Conservation (phyloP, 1,140 invertebrate genomes). For the Heliconius eleuchia region DNA sequence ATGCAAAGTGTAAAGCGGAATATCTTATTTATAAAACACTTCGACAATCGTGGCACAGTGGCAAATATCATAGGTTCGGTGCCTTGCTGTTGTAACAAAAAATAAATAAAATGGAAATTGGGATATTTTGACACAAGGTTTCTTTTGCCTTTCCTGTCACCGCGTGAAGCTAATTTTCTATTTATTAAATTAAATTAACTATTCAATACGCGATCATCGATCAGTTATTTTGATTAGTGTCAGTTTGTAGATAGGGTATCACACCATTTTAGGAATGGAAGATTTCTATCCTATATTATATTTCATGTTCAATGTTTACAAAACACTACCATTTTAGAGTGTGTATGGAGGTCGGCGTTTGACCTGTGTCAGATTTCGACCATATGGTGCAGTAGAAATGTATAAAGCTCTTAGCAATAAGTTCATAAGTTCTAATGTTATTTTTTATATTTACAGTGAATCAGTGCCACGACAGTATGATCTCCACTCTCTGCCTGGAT, state of each 20-base stretch:
- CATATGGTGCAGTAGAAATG: background rate
- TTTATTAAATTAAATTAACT: background rate
- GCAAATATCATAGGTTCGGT: background rate
- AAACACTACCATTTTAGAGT: background rate
- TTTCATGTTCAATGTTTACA: constrained; percentile 1
- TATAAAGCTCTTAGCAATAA: background rate
- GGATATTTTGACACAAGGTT: too few species aligned
- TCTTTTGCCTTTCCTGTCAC: too few species aligned
- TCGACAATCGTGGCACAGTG: background rate
- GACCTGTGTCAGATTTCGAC: background rate
- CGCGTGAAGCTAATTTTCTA: too few species aligned
- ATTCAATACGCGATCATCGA: background rate
- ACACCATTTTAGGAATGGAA: background rate
- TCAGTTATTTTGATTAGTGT: constrained; percentile 3
- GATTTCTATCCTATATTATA: constrained; percentile 11
- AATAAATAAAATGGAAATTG: too few species aligned
- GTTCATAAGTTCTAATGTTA: background rate
- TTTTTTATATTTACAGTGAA: too few species aligned
- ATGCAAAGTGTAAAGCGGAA: too few species aligned
- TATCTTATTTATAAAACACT: too few species aligned
- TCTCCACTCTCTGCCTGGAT: background rate
- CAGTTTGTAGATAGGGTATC: background rate
- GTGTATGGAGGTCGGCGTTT: background rate
- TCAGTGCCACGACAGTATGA: background rate
- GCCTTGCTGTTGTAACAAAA: too few species aligned